Percentiles rank a stretch among this genome's conserved stretches.
phyloP scores from a whole-genome alignment of 2,113 vertebrate genomes.

The Aplodontia rufa region DNA sequence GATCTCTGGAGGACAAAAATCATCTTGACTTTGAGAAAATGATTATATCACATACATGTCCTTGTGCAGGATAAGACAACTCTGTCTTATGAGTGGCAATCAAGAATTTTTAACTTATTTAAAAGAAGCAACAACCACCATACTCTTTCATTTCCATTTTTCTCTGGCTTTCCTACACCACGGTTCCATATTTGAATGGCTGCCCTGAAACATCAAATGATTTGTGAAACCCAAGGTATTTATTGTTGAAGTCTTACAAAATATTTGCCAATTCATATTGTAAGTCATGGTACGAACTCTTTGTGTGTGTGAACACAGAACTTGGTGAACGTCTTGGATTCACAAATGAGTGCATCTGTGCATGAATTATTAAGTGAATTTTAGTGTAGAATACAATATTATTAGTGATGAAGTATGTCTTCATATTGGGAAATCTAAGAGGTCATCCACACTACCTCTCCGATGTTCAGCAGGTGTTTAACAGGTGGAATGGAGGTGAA shows the following conservation, averaged over 20 bases:
- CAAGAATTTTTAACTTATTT: too few relatives aligned
- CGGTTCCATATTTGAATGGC: accelerated
- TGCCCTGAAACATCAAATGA: accelerated
- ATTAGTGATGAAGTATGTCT: not conserved
- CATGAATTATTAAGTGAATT: not conserved
- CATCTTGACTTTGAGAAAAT: not conserved
- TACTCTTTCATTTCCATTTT: accelerated
- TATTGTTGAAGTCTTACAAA: not conserved
- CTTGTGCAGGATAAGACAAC: not conserved
- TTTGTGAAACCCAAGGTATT: too few relatives aligned
- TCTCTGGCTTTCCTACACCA: accelerated
- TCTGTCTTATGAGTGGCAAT: accelerated
- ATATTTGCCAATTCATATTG: accelerated
- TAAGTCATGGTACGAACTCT: accelerated
- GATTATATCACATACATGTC: accelerated
- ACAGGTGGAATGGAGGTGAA: accelerated
- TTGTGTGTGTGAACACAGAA: accelerated
- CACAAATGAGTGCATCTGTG: not conserved
- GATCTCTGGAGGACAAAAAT: not conserved
- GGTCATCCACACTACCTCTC: accelerated
- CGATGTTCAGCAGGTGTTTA: accelerated
- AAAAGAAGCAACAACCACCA: too few relatives aligned
- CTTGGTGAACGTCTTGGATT: accelerated
- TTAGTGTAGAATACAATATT: too few relatives aligned
- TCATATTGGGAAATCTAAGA: accelerated